Evolutionary conservation across 2,797 vertebrate species (phyloP).

Genomic region (Falco berigora): DNA sequence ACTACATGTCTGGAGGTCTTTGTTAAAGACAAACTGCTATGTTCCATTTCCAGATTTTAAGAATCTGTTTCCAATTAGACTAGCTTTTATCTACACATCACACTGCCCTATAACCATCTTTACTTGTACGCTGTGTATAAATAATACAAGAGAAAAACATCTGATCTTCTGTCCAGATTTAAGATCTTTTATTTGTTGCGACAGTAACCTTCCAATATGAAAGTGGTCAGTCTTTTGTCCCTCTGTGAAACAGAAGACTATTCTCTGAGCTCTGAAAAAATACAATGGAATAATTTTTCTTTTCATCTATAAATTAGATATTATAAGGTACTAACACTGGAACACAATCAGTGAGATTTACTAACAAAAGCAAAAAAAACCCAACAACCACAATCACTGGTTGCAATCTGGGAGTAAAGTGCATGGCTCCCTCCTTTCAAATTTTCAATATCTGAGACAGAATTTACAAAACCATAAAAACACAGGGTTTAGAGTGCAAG

Average conservation of each 20-base stretch:
- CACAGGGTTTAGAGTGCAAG: background rate
- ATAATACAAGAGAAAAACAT: background rate
- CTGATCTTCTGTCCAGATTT: background rate
- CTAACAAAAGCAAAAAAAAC: background rate
- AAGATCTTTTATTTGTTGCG: background rate
- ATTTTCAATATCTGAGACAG: background rate
- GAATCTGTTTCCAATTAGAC: background rate
- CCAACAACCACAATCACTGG: background rate
- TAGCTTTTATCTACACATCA: background rate
- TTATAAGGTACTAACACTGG: background rate
- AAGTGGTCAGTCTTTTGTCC: background rate
- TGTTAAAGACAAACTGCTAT: background rate
- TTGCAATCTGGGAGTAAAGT: background rate
- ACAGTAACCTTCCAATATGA: background rate
- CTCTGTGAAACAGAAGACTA: background rate
- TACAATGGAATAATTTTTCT: background rate
- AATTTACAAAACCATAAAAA: background rate
- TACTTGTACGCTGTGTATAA: background rate
- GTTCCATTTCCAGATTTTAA: background rate
- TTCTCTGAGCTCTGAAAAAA: background rate
- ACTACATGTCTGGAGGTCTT: background rate
- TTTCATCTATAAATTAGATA: background rate
- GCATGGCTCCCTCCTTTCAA: fast-evolving
- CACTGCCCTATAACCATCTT: background rate
- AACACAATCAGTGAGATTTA: background rate